Percentiles rank a stretch among this genome's conserved stretches.
Conservation (phyloP, 92 coral and sea anemone species). For the Palythoa grandis region DNA sequence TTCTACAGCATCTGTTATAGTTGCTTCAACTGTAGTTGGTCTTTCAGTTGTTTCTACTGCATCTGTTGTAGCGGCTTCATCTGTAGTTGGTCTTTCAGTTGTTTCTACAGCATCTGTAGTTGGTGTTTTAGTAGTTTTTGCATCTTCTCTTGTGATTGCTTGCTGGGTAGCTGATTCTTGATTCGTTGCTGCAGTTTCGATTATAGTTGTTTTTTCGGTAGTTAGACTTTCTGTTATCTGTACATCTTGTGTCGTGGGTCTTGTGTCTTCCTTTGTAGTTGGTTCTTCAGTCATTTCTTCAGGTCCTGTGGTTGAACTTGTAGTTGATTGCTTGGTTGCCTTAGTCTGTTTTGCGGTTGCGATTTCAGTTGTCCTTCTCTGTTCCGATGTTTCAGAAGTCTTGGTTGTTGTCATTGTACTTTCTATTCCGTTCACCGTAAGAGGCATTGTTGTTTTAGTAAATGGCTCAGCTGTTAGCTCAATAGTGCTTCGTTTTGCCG, state of each 20-base stretch:
- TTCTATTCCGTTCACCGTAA: no score
- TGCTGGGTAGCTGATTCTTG: not conserved
- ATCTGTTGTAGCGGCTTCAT: not conserved
- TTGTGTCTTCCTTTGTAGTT: not conserved
- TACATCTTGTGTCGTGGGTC: not conserved
- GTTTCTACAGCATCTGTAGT: not conserved
- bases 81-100: not conserved
- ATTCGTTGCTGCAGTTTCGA: no score
- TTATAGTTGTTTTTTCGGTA: no score
- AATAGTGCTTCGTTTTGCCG: no score
- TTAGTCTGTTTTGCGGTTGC: not conserved
- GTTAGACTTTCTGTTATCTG: not conserved
- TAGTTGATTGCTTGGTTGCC: not conserved
- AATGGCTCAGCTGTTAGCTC: no score
- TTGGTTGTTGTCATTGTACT: no score
- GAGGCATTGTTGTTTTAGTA: no score
- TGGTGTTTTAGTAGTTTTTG: not conserved
- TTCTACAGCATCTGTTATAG: not conserved
- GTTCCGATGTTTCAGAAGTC: no score
- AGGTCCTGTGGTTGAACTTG: not conserved
- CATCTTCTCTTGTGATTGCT: not conserved
- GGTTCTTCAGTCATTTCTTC: not conserved
- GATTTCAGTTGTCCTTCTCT: not conserved
- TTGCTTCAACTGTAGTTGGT: not conserved
- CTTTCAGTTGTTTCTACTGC: not conserved